Conservation (phyloP, 2,113 vertebrate species). For the Cochlearius cochlearius region DNA sequence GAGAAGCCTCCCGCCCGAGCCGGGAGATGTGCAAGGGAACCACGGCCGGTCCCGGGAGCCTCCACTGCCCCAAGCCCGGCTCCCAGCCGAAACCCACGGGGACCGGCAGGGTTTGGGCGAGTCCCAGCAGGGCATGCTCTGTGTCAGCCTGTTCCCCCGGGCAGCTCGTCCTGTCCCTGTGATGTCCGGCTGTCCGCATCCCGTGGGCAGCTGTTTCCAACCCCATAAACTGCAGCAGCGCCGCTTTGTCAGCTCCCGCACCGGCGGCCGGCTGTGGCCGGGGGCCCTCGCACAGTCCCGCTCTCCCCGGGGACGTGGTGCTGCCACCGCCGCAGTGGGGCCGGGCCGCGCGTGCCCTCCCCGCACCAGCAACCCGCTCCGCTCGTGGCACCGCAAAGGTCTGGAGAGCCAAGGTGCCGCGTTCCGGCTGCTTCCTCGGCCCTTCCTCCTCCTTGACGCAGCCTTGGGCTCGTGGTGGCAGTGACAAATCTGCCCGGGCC, state of each 20-base stretch:
- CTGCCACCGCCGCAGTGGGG: accelerated
- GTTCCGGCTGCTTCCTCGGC: background rate
- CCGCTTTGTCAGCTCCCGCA: background rate
- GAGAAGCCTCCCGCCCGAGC: background rate
- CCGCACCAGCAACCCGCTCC: accelerated
- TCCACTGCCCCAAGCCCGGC: accelerated
- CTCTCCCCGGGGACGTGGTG: background rate
- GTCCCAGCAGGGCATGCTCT: background rate
- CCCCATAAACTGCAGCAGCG: background rate
- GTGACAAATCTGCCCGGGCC: background rate
- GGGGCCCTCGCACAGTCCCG: background rate
- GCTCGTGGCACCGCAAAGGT: background rate
- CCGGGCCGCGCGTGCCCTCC: accelerated
- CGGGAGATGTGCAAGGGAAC: background rate
- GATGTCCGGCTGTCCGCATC: background rate
- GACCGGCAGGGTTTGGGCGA: background rate
- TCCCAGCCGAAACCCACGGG: background rate
- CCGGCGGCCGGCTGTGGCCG: accelerated
- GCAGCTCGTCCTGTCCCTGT: background rate
- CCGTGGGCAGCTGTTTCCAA: slow-evolving; percentile 11
- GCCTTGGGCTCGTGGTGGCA: background rate
- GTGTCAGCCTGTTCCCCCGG: background rate
- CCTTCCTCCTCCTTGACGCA: background rate
- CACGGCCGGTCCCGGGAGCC: background rate
- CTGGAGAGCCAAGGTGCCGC: background rate